Conservation (phyloP, 2,113 vertebrate species). For the Cairina moschata region DNA sequence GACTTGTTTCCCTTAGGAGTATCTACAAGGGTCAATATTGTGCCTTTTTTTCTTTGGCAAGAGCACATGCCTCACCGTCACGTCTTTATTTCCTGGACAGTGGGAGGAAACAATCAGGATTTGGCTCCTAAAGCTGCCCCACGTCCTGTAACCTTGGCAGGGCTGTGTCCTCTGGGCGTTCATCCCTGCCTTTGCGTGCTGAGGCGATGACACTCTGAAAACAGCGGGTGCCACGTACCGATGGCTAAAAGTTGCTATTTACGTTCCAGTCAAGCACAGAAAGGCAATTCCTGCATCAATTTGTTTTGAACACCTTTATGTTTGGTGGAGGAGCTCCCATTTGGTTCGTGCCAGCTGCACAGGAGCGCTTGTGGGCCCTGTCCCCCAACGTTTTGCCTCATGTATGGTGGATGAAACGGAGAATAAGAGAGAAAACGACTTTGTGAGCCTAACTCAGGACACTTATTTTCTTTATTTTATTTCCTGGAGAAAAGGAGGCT, state of each 20-base stretch:
- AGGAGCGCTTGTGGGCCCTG: not conserved
- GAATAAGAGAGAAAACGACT: too few species aligned
- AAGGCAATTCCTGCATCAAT: too few species aligned
- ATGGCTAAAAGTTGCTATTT: not conserved
- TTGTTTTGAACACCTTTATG: too few species aligned
- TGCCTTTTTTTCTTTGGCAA: not conserved
- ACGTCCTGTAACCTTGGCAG: accelerated
- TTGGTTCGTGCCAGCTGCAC: not conserved
- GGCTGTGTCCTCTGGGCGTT: accelerated
- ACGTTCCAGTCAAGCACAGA: too few species aligned
- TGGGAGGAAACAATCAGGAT: not conserved
- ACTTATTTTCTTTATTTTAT: accelerated
- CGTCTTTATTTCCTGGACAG: not conserved
- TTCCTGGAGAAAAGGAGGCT: too few species aligned
- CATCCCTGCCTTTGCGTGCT: accelerated
- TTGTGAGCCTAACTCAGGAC: accelerated
- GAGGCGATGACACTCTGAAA: not conserved
- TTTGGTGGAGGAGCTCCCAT: too few species aligned
- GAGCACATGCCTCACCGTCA: accelerated
- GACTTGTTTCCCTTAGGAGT: not conserved
- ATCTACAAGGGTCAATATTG: accelerated
- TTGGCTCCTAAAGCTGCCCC: not conserved
- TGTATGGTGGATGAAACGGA: not conserved
- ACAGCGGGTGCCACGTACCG: too few species aligned
- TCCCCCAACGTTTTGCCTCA: too few species aligned